These are phyloP conservation scores for Netelia inedita DNA, from an alignment of 2,888 invertebrate species.

Conservation along the genomic window DNA sequence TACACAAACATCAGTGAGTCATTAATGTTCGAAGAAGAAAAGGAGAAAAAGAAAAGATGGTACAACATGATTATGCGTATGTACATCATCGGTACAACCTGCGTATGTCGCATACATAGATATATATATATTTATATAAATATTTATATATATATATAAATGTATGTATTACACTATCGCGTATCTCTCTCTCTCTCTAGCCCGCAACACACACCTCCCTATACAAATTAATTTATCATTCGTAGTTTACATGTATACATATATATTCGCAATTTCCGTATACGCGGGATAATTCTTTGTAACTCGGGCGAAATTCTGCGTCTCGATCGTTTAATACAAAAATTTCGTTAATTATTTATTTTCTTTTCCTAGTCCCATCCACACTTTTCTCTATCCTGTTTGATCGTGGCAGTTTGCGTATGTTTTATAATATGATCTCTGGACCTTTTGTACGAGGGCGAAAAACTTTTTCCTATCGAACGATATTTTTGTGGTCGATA, in stretches of 20 bases:
- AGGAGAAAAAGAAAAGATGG: slow-evolving; percentile 70
- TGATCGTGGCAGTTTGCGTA: slow-evolving; percentile 21
- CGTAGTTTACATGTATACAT: slow-evolving; percentile 74
- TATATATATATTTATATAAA: slow-evolving; percentile 69
- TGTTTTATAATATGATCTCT: slow-evolving; percentile 34
- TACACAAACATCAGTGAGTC: slow-evolving; percentile 75
- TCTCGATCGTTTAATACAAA: slow-evolving; percentile 30
- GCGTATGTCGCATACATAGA: neutral
- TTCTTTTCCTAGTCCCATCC: slow-evolving; percentile 16
- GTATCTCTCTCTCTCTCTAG: slow-evolving; percentile 32
- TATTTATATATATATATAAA: slow-evolving; percentile 71
- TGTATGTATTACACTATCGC: slow-evolving; percentile 66
- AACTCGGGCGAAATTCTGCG: slow-evolving; percentile 41
- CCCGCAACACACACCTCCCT: slow-evolving; percentile 71
- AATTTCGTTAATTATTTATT: slow-evolving; percentile 31
- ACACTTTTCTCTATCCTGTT: slow-evolving; percentile 8
- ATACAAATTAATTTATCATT: slow-evolving; percentile 78
- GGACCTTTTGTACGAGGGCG: slow-evolving; percentile 10
- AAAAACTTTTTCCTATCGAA: slow-evolving; percentile 15
- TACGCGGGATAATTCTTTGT: slow-evolving; percentile 64
- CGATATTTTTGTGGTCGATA: neutral
- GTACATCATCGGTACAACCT: slow-evolving; percentile 65
- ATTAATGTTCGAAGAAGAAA: slow-evolving; percentile 43
- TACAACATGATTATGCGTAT: slow-evolving; percentile 74
- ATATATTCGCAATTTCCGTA: slow-evolving; percentile 74